Evolutionary conservation across 2,113 vertebrate species (phyloP), one percentile per base, ranked within the genome.

Genomic region (Paramisgurnus dabryanus): DNA sequence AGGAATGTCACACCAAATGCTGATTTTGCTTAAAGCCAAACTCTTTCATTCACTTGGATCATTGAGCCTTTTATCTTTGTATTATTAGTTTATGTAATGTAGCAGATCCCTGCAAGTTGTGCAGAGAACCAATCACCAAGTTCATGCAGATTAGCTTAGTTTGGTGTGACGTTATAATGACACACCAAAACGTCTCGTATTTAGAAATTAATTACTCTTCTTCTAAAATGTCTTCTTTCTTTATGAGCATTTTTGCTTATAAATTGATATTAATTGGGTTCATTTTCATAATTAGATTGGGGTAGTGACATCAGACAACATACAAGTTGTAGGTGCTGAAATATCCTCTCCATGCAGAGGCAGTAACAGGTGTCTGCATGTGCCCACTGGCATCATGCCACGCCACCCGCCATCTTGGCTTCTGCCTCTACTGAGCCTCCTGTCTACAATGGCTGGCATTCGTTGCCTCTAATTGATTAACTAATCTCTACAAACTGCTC

Each of bases 311-410:
- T 34, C 58, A 63, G 41, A 12, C 45, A 75, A 39, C 72, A 49
- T 22, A 18, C 55, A 58, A 58, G 3, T 34, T 75, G 41, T 74
- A 47, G 22, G 58, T 49, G 72, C 34, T 75, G 72, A 75, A 64
- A 13, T 58, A 2, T 58, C 7, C 18, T 58, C 7, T 58, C 7
- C 55, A 58, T 22, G 57, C 83, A 75, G 49, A 67, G 83, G 88
- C 83, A 53, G 87, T 93, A 91, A 92, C 92, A 93, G 91, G 91
- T 93, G 92, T 88, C 89, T 89, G 89, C 91, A 90, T 93, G 90
- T 91, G 91, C 87, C 89, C 83, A 82, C 85, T 92, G 92, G 93
- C 92, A 84, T 49, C 17, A 18, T 85, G 91, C 89, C 87, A 86
- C 88, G 79, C 87, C 84, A 84, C 81, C 88, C 87, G 89, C 89